These are phyloP conservation scores for Odontomyia ornata DNA, from an alignment of 2,888 invertebrate species.

Conservation along the genomic window DNA sequence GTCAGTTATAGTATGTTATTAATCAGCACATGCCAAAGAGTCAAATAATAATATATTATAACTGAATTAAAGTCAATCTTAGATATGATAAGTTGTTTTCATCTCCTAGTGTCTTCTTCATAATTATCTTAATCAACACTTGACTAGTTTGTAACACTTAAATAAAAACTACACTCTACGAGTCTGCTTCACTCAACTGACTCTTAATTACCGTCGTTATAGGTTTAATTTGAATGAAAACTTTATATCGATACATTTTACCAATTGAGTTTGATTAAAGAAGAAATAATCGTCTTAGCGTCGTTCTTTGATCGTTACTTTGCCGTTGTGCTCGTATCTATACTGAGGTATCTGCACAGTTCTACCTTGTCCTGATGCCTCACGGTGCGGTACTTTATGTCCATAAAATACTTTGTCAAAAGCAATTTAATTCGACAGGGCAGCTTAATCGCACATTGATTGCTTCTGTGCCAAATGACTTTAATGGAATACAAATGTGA, in stretches of 20 bases:
- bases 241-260: conserved; percentile 20
- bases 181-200: background rate
- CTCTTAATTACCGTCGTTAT: background rate
- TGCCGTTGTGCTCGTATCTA: background rate
- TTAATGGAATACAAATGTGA: conserved; percentile 27
- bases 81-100: too few relatives aligned
- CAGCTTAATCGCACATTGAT: conserved; percentile 50
- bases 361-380: background rate
- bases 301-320: conserved; percentile 27
- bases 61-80: too few relatives aligned
- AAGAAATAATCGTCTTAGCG: conserved; percentile 37
- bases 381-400: conserved; percentile 20
- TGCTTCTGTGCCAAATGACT: conserved; percentile 42
- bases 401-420: conserved; percentile 51
- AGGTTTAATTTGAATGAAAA: background rate
- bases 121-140: too few relatives aligned
- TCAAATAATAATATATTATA: too few relatives aligned
- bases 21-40: too few relatives aligned
- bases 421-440: conserved; percentile 51
- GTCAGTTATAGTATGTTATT: too few relatives aligned
- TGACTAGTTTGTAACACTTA: too few relatives aligned
- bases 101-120: too few relatives aligned
- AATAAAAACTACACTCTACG: too few relatives aligned
- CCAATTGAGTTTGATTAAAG: conserved; percentile 22
- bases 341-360: background rate